Conservation (phyloP, 2,797 vertebrate genomes). For the Sorex maritimensis region DNA sequence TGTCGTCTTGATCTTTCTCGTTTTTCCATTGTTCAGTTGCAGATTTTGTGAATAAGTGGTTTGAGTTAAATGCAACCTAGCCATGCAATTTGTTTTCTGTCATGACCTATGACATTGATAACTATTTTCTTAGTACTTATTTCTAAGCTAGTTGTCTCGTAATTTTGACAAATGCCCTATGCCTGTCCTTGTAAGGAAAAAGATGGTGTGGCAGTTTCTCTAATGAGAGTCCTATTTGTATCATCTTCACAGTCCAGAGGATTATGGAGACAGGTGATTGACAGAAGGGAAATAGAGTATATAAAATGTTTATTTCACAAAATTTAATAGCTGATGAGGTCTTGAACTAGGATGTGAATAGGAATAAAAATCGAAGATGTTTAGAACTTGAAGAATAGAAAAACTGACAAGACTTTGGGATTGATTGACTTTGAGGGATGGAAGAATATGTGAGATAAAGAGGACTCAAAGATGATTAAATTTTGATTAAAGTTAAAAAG, state of each 20-base stretch:
- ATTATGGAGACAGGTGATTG: constrained; percentile 77
- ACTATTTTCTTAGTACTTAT: constrained; percentile 78
- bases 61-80: constrained; percentile 63
- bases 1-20: constrained; percentile 45
- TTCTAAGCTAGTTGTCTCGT: constrained; percentile 72
- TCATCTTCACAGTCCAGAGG: constrained; percentile 75
- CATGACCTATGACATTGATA: constrained; percentile 67
- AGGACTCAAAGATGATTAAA: background rate
- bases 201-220: constrained; percentile 65
- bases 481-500: constrained; percentile 32
- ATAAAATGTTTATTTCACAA: constrained; percentile 75
- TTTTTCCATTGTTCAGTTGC: constrained; percentile 55
- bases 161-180: constrained; percentile 79
- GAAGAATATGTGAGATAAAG: background rate
- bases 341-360: constrained; percentile 39
- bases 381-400: constrained; percentile 56
- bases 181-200: constrained; percentile 72
- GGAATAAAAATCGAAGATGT: constrained; percentile 17
- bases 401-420: constrained; percentile 59
- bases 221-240: constrained; percentile 68
- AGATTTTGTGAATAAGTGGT: constrained; percentile 67
- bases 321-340: constrained; percentile 61
- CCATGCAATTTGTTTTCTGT: constrained; percentile 76
- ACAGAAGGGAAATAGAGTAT: constrained; percentile 78
- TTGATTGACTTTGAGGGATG: background rate